Evolutionary conservation across 2,113 vertebrate genomes (phyloP).

Genomic region (Hystrix brachyura): DNA sequence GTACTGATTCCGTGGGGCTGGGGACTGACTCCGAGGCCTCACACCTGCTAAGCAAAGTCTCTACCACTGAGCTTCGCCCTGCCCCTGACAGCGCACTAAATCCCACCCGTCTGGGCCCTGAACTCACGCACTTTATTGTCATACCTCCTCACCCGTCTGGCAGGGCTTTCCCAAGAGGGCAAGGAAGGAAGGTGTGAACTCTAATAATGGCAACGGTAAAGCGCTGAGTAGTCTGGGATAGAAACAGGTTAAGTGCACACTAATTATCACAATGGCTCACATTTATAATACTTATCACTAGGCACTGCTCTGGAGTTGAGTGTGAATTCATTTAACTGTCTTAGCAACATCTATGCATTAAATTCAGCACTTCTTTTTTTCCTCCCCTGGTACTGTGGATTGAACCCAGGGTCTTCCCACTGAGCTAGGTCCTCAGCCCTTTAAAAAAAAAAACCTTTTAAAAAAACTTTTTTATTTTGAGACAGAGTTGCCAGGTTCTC

Average conservation of each 20-base stretch:
- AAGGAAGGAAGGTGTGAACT: background rate
- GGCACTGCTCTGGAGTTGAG: background rate
- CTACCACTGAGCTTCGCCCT: background rate
- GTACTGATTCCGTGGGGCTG: background rate
- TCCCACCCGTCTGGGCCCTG: background rate
- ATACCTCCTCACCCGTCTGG: too few species aligned
- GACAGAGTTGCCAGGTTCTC: background rate
- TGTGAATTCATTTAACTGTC: background rate
- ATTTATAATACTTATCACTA: background rate
- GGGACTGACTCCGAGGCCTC: background rate
- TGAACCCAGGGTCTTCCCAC: background rate
- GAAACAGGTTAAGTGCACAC: background rate
- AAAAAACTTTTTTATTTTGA: background rate
- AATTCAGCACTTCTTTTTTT: background rate
- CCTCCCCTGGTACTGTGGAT: background rate
- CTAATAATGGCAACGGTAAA: background rate
- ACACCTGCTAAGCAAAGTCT: background rate
- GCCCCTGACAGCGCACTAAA: background rate
- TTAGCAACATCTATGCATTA: background rate
- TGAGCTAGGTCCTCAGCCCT: background rate
- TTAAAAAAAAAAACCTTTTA: background rate
- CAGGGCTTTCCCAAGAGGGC: background rate
- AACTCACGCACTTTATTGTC: background rate
- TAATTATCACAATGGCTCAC: background rate
- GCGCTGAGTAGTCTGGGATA: background rate